Evolutionary conservation across 2,113 vertebrate species (phyloP).

Genomic region (Poeciliopsis turrubarensis): DNA sequence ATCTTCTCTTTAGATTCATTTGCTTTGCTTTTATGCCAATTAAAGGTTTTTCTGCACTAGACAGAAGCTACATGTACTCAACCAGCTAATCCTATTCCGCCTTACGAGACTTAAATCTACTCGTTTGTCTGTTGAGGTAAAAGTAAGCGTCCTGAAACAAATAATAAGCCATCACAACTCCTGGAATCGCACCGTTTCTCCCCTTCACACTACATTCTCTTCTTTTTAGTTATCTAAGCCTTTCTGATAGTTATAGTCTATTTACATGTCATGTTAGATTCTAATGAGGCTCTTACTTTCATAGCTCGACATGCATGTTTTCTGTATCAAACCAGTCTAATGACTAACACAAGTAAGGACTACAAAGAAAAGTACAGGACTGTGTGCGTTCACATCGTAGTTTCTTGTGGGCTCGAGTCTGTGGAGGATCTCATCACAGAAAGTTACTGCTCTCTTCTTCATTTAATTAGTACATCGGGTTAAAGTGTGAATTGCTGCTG

Average conservation of each 20-base stretch:
- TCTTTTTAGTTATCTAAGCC: constrained; percentile 15
- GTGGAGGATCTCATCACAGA: background rate
- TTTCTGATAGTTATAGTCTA: constrained; percentile 29
- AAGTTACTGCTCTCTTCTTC: background rate
- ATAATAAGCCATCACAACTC: background rate
- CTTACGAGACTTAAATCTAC: background rate
- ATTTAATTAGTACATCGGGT: background rate
- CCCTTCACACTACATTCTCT: constrained; percentile 6
- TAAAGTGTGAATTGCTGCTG: constrained; percentile 1
- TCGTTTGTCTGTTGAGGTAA: background rate
- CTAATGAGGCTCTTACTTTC: constrained; percentile 32
- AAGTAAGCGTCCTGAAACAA: background rate
- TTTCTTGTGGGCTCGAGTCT: background rate
- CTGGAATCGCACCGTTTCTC: constrained; percentile 1
- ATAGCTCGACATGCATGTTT: constrained; percentile 18
- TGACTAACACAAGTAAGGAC: constrained; percentile 11
- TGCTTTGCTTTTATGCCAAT: too few species aligned
- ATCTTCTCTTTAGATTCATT: too few species aligned
- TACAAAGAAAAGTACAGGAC: background rate
- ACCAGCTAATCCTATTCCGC: background rate
- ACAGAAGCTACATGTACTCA: too few species aligned
- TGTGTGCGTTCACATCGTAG: background rate
- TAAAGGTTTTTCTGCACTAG: too few species aligned
- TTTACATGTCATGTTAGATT: constrained; percentile 48
- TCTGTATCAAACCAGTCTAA: constrained; percentile 14